Evolutionary conservation across 1,140 invertebrate genomes (phyloP), one percentile per base, ranked within the genome.

Genomic region (Leucophenga varia): DNA sequence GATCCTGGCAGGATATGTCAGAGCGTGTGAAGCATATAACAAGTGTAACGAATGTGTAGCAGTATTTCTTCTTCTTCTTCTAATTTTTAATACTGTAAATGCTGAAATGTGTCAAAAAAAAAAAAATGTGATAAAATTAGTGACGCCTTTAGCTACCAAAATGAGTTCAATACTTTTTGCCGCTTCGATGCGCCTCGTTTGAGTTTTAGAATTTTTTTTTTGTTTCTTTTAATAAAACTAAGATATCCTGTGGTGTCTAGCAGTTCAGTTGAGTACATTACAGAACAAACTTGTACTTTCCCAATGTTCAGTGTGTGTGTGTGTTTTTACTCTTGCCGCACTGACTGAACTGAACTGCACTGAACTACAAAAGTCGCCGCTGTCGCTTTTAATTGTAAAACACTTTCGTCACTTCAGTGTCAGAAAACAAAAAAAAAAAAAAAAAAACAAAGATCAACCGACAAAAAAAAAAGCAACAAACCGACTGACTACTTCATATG

Each of bases 1-100:
- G 47, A 13, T 30, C 47, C n/a, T n/a, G 22, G 22, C 35, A 30
- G 32, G 50, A 44, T 41, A 47, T 47, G 28, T 14, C 5, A 25
- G 25, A 30, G 65, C 65, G 65, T 69, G 65, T 69, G 65, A 69
- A 69, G 61, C 65, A 61, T 69, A 61, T 70, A 69, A 69, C 65
- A 69, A 69, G 65, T 69, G 65, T 69, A 61, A 49, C 65, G 57
- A 69, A 69, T 69, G 45, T 47, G 40, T 36, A 31, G 25, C 36
- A 17, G 46, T n/a, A n/a, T n/a, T n/a, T n/a, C n/a, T n/a, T n/a
- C n/a, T n/a, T n/a, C n/a, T n/a, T n/a, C n/a, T n/a, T n/a, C n/a
- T n/a, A n/a, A n/a, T n/a, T n/a, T n/a, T n/a, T n/a, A n/a, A n/a
- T n/a, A n/a, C n/a, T n/a, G n/a, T n/a, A n/a, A n/a, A n/a, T n/a